phyloP scores from a whole-genome alignment of 2,888 invertebrate genomes.

The Cheilosia variabilis region DNA sequence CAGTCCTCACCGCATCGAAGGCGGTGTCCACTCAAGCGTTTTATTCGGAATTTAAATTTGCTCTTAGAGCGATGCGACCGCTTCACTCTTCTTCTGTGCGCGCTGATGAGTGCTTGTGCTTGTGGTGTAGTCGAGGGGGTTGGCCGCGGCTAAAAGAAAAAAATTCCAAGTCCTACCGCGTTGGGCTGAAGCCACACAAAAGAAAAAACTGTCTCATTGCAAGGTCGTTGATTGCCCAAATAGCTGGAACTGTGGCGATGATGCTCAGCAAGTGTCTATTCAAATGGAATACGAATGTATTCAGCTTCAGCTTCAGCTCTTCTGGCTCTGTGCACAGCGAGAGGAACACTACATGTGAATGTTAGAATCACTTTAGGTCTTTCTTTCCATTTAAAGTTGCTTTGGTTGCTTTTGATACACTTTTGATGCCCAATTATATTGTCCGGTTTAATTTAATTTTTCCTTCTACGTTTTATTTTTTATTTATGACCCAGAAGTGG shows the following conservation, averaged over 20 bases:
- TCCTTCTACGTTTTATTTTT: slow-evolving; percentile 55
- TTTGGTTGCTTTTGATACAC: slow-evolving; percentile 27
- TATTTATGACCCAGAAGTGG: slow-evolving; percentile 69
- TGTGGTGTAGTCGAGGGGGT: slow-evolving; percentile 8
- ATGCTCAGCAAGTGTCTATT: slow-evolving; percentile 54
- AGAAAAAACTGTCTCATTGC: slow-evolving; percentile 69
- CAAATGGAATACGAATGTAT: slow-evolving; percentile 60
- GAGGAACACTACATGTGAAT: slow-evolving; percentile 5
- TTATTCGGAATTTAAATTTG: slow-evolving; percentile 71
- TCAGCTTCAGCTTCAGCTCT: slow-evolving; percentile 26
- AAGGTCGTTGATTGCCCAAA: slow-evolving; percentile 75
- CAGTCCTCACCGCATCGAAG: slow-evolving; percentile 32
- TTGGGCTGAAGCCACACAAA: slow-evolving; percentile 33
- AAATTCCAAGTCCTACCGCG: slow-evolving; percentile 25
- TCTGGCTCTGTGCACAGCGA: slow-evolving; percentile 8
- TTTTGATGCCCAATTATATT: slow-evolving; percentile 71
- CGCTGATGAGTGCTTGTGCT: slow-evolving; percentile 44
- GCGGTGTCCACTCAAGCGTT: slow-evolving; percentile 71
- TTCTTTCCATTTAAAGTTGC: slow-evolving; percentile 49
- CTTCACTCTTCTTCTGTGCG: slow-evolving; percentile 20
- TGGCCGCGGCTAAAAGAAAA: neutral
- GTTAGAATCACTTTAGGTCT: slow-evolving; percentile 48
- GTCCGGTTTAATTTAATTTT: slow-evolving; percentile 72
- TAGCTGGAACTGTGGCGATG: slow-evolving; percentile 66
- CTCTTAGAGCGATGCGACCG: slow-evolving; percentile 52